Conservation (phyloP, 2,113 vertebrate genomes). For the Pimephales promelas region DNA sequence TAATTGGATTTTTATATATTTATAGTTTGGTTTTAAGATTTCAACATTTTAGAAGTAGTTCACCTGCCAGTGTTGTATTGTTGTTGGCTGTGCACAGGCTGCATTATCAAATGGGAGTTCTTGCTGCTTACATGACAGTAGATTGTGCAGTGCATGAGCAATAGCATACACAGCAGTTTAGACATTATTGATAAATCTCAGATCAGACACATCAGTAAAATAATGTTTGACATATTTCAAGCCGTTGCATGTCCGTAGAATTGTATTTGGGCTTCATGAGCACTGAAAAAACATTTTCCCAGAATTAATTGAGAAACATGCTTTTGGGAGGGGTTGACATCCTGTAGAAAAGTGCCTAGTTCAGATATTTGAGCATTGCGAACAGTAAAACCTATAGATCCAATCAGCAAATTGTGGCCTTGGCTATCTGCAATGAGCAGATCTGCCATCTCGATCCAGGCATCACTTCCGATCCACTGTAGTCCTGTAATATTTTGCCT, state of each 20-base stretch:
- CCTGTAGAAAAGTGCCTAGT: slow-evolving; percentile 68
- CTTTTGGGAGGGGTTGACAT: slow-evolving; percentile 71
- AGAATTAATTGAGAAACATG: slow-evolving; percentile 74
- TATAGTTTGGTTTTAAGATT: too few species aligned
- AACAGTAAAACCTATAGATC: slow-evolving; percentile 71
- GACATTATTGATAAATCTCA: too few species aligned
- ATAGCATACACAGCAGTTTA: too few species aligned
- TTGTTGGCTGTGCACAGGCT: slow-evolving; percentile 36
- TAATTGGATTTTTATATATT: background rate
- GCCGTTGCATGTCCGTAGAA: slow-evolving; percentile 64
- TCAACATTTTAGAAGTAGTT: too few species aligned
- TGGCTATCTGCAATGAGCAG: slow-evolving; percentile 64
- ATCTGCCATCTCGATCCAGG: slow-evolving; percentile 79
- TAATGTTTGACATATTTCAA: too few species aligned
- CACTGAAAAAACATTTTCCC: slow-evolving; percentile 76
- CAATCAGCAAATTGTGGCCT: slow-evolving; percentile 61
- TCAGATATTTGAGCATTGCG: slow-evolving; percentile 68
- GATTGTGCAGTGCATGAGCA: slow-evolving; percentile 59
- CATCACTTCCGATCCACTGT: slow-evolving; percentile 77
- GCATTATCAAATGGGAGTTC: slow-evolving; percentile 46
- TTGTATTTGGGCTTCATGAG: slow-evolving; percentile 53
- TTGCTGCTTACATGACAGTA: slow-evolving; percentile 42
- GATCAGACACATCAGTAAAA: too few species aligned
- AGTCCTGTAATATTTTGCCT: slow-evolving; percentile 59
- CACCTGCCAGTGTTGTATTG: slow-evolving; percentile 37